These are phyloP conservation scores for Coenonympha glycerion DNA, from an alignment of 2,888 invertebrate species.

Conservation along the genomic window DNA sequence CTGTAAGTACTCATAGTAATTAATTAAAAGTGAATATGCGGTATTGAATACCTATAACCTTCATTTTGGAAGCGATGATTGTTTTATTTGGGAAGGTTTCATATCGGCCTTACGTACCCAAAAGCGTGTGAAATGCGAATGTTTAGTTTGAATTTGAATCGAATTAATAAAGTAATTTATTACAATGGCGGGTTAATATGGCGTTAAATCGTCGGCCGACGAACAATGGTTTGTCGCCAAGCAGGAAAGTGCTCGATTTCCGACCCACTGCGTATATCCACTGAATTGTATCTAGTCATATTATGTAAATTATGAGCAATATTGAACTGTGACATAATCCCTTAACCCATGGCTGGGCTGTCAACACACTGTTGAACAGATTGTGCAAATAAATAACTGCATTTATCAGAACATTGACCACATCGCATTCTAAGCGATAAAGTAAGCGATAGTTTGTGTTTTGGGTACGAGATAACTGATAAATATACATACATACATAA, in stretches of 20 bases:
- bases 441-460: no score
- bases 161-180: conserved; percentile 36
- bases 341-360: no score
- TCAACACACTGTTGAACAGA: no score
- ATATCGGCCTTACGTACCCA: conserved; percentile 1
- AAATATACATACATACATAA: no score
- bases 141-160: conserved; percentile 18
- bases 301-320: not conserved
- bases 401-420: no score
- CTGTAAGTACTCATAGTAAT: no score
- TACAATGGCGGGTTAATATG: conserved; percentile 36
- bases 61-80: not conserved
- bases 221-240: conserved; percentile 31
- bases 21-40: no score
- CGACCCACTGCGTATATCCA: conserved; percentile 24
- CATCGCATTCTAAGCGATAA: no score
- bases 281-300: not conserved
- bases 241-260: conserved; percentile 36
- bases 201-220: conserved; percentile 33
- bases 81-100: conserved; percentile 4
- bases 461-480: no score
- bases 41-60: no score
- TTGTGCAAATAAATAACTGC: no score
- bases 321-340: no score
- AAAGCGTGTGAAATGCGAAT: not conserved